Evolutionary conservation across 2,888 invertebrate genomes (phyloP).

Genomic region (Leucania comma): DNA sequence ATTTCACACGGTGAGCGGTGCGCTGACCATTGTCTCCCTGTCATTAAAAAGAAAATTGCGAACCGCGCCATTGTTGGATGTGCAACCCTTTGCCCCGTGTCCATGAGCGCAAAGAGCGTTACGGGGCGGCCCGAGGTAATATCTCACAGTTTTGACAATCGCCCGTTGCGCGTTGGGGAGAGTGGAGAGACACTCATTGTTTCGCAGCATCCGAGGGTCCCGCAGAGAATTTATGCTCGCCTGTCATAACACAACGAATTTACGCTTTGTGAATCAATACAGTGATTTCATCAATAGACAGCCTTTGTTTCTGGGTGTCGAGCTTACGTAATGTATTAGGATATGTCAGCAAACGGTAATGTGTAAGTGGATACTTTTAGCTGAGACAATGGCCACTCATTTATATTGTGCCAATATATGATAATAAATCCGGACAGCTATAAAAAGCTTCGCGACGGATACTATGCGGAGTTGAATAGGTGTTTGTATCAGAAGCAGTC

Average conservation of each 20-base stretch:
- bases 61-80: constrained; percentile 77
- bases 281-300: constrained; percentile 86
- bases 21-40: constrained; percentile 86
- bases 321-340: constrained; percentile 84
- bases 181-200: constrained; percentile 85
- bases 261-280: constrained; percentile 90
- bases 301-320: constrained; percentile 88
- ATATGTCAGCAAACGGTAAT: constrained; percentile 80
- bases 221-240: constrained; percentile 88
- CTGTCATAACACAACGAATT: constrained; percentile 90
- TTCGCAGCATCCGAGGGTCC: constrained; percentile 89
- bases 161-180: constrained; percentile 82
- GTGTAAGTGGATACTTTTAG: constrained; percentile 81
- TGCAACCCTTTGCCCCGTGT: constrained; percentile 84
- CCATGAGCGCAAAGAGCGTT: constrained; percentile 75
- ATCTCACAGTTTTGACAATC: constrained; percentile 85
- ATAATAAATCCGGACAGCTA: constrained; percentile 68
- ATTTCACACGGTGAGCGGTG: constrained; percentile 86
- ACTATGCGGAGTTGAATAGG: constrained; percentile 15
- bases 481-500: constrained; percentile 20
- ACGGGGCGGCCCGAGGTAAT: constrained; percentile 79
- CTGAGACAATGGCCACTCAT: constrained; percentile 79
- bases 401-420: constrained; percentile 77
- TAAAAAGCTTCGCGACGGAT: constrained; percentile 47
- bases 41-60: constrained; percentile 86